Conservation (phyloP, 2,888 invertebrate species). For the Heliconius hortense region DNA sequence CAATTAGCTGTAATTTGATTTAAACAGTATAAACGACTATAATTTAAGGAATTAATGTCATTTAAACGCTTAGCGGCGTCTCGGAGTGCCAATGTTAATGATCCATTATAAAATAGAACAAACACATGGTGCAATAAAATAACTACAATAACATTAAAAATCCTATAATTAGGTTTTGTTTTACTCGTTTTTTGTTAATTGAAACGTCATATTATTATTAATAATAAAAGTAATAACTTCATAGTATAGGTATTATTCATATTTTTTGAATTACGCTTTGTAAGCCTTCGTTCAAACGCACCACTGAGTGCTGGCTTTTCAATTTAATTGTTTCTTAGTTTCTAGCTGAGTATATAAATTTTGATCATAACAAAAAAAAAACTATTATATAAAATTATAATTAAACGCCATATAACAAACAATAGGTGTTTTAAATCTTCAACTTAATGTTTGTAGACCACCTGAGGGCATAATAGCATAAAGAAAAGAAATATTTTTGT, state of each 20-base stretch:
- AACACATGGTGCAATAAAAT: slow-evolving; percentile 3
- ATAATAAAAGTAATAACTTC: not conserved
- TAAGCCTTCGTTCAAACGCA: slow-evolving; percentile 18
- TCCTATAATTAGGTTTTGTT: not conserved
- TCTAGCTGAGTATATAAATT: slow-evolving; percentile 72
- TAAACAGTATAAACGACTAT: not conserved
- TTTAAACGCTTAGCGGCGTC: not conserved
- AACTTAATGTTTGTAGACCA: not conserved
- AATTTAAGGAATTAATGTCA: not conserved
- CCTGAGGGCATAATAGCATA: not conserved
- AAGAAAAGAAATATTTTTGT: slow-evolving; percentile 24
- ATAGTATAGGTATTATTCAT: not conserved
- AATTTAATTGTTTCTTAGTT: slow-evolving; percentile 48
- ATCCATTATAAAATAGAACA: not conserved
- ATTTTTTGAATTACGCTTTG: slow-evolving; percentile 19
- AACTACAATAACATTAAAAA: not conserved
- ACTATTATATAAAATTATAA: slow-evolving; percentile 39
- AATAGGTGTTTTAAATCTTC: not conserved
- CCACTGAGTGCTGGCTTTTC: slow-evolving; percentile 1
- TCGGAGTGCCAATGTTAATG: not conserved
- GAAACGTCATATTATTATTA: not conserved
- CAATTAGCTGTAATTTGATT: not conserved
- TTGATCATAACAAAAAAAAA: slow-evolving; percentile 65
- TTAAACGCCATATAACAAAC: slow-evolving; percentile 12
- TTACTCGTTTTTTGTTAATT: not conserved